These are phyloP conservation scores for Euzetes globulus DNA, from an alignment of 2,888 invertebrate species.

Conservation along the genomic window DNA sequence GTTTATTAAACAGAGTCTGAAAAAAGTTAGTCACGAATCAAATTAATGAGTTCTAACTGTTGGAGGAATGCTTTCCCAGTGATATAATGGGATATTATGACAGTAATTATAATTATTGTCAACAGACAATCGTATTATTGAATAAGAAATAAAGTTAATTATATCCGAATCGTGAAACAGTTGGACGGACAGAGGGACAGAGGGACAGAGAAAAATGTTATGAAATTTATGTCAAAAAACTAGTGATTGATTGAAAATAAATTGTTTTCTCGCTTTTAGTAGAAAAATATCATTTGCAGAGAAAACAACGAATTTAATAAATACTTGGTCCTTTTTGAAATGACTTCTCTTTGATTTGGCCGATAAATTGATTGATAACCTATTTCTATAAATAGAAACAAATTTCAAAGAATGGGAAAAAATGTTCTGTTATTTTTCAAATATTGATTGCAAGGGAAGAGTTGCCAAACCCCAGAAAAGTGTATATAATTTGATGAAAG, in stretches of 20 bases:
- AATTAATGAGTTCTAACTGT: background rate
- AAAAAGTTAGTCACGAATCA: background rate
- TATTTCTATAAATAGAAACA: no score
- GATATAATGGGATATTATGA: background rate
- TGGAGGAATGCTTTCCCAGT: no score
- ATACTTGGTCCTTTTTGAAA: no score
- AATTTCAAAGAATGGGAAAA: no score
- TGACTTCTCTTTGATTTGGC: no score
- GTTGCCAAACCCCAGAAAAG: no score
- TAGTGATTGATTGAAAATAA: background rate
- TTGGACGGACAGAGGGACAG: background rate
- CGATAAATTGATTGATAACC: no score
- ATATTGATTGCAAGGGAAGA: no score
- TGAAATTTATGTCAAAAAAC: background rate
- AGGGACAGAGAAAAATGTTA: background rate
- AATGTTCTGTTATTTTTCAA: no score
- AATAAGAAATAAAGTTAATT: slow-evolving; percentile 4
- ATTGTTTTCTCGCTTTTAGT: background rate
- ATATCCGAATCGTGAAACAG: background rate
- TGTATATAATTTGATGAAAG: background rate
- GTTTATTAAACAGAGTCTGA: background rate
- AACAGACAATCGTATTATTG: background rate
- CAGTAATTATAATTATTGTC: slow-evolving; percentile 4
- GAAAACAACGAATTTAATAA: no score
- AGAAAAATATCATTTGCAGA: no score